A percentile compares a stretch with the other conserved stretches of the same genome.
These are phyloP conservation scores for Rhinogobio ventralis DNA, from an alignment of 2,797 vertebrate species.

Conservation along the genomic window DNA sequence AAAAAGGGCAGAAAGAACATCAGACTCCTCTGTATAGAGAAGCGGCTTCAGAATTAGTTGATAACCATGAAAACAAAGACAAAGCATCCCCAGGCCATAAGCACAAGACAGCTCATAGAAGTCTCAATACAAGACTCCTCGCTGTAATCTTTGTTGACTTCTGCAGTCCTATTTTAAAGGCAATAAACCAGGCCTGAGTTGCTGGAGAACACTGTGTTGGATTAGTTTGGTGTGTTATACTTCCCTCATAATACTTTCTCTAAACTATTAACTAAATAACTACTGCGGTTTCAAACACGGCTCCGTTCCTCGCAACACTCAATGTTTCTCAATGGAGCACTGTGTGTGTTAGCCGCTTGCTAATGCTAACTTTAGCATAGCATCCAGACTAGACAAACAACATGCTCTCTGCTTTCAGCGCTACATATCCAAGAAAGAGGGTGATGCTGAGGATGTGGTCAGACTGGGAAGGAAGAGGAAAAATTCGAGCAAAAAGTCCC, in stretches of 20 bases:
- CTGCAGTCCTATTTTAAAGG: slow-evolving; percentile 40
- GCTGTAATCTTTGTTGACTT: slow-evolving; percentile 38
- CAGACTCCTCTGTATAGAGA: slow-evolving; percentile 65
- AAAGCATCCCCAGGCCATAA: slow-evolving; percentile 44
- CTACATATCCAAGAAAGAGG: slow-evolving; percentile 59
- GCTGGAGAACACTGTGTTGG: slow-evolving; percentile 33
- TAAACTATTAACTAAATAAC: slow-evolving; percentile 51
- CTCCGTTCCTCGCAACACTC: slow-evolving; percentile 49
- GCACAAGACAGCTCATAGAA: slow-evolving; percentile 51
- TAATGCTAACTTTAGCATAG: slow-evolving; percentile 65
- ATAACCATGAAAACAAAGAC: slow-evolving; percentile 36
- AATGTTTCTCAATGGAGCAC: slow-evolving; percentile 53
- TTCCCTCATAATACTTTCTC: slow-evolving; percentile 29
- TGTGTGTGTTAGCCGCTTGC: slow-evolving; percentile 59
- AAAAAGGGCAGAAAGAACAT: slow-evolving; percentile 73
- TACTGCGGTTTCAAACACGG: slow-evolving; percentile 33
- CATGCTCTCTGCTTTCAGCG: slow-evolving; percentile 57
- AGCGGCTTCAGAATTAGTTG: slow-evolving; percentile 42
- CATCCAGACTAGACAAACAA: slow-evolving; percentile 62
- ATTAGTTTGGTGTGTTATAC: slow-evolving; percentile 35
- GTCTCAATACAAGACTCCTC: slow-evolving; percentile 37
- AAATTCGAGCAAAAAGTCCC: slow-evolving; percentile 47
- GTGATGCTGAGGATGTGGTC: slow-evolving; percentile 64
- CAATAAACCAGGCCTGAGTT: slow-evolving; percentile 42
- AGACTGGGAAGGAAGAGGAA: slow-evolving; percentile 28